Percentiles rank a stretch among this genome's conserved stretches.
phyloP scores from a whole-genome alignment of 2,888 invertebrate species.

The Callimorpha dominula region DNA sequence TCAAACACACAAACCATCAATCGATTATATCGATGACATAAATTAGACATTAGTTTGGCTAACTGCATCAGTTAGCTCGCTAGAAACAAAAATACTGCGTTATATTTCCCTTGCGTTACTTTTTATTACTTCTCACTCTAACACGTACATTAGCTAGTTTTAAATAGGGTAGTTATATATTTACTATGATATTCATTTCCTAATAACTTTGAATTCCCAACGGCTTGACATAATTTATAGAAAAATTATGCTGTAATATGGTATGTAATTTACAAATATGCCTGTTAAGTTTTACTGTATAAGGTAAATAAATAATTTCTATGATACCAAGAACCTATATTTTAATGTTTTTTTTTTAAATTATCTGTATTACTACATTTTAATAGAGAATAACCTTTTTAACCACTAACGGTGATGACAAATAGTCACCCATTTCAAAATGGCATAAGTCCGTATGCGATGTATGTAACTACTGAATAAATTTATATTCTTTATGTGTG shows the following conservation, averaged over 20 bases:
- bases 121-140: not conserved
- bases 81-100: not conserved
- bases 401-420: no score
- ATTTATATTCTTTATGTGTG: no score
- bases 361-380: no score
- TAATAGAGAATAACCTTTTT: no score
- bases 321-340: not conserved
- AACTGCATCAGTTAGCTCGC: not conserved
- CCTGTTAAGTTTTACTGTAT: not conserved
- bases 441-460: no score
- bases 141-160: not conserved
- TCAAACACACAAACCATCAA: not conserved
- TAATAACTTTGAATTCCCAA: constrained; percentile 1
- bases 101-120: not conserved
- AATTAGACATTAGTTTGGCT: not conserved
- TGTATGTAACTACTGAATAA: no score
- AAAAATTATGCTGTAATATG: not conserved
- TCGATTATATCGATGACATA: not conserved
- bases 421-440: no score
- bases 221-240: not conserved
- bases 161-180: not conserved
- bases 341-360: no score
- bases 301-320: not conserved
- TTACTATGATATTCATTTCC: not conserved
- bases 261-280: not conserved